These are phyloP conservation scores for Phlogophora meticulosa DNA, from an alignment of 2,888 invertebrate genomes.

Conservation along the genomic window DNA sequence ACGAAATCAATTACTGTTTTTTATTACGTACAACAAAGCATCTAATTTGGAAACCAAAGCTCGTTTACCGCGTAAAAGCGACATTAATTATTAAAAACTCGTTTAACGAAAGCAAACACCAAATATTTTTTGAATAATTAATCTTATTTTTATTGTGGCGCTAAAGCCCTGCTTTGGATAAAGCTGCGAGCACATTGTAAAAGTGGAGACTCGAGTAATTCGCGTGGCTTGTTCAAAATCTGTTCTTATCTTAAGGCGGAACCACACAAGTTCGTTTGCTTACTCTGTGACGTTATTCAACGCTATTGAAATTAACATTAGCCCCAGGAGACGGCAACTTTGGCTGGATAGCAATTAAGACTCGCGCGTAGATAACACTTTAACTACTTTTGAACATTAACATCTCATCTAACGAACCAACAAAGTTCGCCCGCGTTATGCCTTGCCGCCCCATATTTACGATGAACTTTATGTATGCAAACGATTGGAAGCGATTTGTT, in stretches of 20 bases:
- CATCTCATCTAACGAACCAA: constrained; percentile 66
- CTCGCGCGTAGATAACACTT: constrained; percentile 69
- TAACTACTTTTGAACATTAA: constrained; percentile 75
- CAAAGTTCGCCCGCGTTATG: constrained; percentile 49
- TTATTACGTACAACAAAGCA: constrained; percentile 36
- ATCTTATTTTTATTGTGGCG: constrained; percentile 22
- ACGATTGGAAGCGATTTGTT: constrained; percentile 3
- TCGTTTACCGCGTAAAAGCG: constrained; percentile 17
- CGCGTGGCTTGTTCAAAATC: constrained; percentile 30
- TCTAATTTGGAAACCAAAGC: constrained; percentile 38
- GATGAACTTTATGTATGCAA: constrained; percentile 22
- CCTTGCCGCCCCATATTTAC: constrained; percentile 30
- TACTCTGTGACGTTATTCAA: constrained; percentile 38
- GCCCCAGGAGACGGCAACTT: constrained; percentile 59
- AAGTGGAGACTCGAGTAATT: constrained; percentile 15
- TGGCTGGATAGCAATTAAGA: constrained; percentile 62
- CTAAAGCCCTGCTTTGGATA: not conserved
- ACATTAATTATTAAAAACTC: constrained; percentile 31
- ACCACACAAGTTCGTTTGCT: constrained; percentile 38
- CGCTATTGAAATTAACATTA: constrained; percentile 66
- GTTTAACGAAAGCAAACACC: constrained; percentile 36
- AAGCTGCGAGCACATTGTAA: constrained; percentile 26
- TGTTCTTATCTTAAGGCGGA: constrained; percentile 25
- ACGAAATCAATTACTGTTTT: constrained; percentile 39
- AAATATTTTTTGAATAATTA: constrained; percentile 49